Evolutionary conservation across 2,888 invertebrate species (phyloP).

Genomic region (Myopa testacea): DNA sequence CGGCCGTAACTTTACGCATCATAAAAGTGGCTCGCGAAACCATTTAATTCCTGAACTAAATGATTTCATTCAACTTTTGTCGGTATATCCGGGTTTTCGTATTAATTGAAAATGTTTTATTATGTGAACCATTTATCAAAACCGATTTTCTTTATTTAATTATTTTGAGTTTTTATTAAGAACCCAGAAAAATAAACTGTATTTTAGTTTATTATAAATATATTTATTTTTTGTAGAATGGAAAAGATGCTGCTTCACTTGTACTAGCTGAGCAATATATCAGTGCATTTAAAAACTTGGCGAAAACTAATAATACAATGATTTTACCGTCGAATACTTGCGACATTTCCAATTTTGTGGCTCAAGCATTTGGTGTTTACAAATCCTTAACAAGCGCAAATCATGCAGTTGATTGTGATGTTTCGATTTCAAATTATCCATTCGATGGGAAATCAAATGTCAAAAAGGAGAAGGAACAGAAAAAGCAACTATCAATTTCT

Average conservation of each 20-base stretch:
- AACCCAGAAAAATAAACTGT: too few relatives aligned
- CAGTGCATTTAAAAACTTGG: conserved; percentile 90
- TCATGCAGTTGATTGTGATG: not conserved
- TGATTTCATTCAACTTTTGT: too few relatives aligned
- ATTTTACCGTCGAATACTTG: conserved; percentile 92
- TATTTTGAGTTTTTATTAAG: too few relatives aligned
- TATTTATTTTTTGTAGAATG: conserved; percentile 71
- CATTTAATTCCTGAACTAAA: too few relatives aligned
- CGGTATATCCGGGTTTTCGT: too few relatives aligned
- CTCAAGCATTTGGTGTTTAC: conserved; percentile 66
- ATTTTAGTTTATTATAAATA: too few relatives aligned
- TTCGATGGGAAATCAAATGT: not conserved
- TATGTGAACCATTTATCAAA: too few relatives aligned
- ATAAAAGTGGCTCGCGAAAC: too few relatives aligned
- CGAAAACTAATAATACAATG: conserved; percentile 93
- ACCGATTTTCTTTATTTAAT: too few relatives aligned
- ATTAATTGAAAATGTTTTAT: too few relatives aligned
- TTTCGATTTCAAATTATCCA: not conserved
- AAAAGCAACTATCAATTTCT: not conserved
- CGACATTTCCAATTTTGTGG: conserved; percentile 64
- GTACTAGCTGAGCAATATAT: conserved; percentile 97
- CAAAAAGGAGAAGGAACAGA: not conserved
- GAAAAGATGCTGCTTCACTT: conserved; percentile 90
- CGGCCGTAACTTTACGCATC: too few relatives aligned
- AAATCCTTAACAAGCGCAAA: conserved; percentile 56